A percentile compares a stretch with the other conserved stretches of the same genome.
Evolutionary conservation across 2,113 vertebrate species (phyloP).

Genomic region (Zapornia atra): DNA sequence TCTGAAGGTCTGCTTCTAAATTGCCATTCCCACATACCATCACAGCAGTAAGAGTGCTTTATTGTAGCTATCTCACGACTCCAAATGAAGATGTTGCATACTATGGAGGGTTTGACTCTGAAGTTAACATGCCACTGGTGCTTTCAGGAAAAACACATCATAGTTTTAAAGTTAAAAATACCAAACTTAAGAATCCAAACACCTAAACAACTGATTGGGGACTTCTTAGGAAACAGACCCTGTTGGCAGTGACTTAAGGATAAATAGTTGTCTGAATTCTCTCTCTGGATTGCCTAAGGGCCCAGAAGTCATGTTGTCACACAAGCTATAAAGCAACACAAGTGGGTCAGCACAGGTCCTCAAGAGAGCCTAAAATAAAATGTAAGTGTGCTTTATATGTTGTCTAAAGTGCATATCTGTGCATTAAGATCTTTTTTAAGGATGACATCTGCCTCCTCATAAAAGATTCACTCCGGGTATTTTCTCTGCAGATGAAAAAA

Average conservation of each 20-base stretch:
- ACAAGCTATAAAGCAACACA: not conserved
- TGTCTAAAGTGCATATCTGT: not conserved
- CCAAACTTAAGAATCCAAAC: not conserved
- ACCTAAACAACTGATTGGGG: not conserved
- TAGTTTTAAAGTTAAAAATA: not conserved
- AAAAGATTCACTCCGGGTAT: not conserved
- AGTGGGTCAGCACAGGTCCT: not conserved
- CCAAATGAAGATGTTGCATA: not conserved
- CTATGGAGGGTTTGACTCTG: not conserved
- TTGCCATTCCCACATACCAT: not conserved
- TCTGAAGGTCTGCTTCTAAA: not conserved
- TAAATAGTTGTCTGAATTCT: not conserved
- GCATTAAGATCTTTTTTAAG: not conserved
- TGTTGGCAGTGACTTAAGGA: not conserved
- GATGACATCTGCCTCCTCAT: not conserved
- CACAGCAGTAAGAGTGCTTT: not conserved
- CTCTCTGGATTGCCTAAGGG: not conserved
- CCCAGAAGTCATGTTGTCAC: not conserved
- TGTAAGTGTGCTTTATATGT: not conserved
- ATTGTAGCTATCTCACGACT: rapidly evolving
- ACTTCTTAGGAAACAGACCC: not conserved
- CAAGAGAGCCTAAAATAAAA: not conserved
- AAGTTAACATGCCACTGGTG: not conserved
- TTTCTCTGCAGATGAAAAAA: not conserved
- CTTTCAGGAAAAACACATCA: not conserved